Evolutionary conservation across 2,113 vertebrate genomes (phyloP).

Genomic region (Takifugu flavidus): DNA sequence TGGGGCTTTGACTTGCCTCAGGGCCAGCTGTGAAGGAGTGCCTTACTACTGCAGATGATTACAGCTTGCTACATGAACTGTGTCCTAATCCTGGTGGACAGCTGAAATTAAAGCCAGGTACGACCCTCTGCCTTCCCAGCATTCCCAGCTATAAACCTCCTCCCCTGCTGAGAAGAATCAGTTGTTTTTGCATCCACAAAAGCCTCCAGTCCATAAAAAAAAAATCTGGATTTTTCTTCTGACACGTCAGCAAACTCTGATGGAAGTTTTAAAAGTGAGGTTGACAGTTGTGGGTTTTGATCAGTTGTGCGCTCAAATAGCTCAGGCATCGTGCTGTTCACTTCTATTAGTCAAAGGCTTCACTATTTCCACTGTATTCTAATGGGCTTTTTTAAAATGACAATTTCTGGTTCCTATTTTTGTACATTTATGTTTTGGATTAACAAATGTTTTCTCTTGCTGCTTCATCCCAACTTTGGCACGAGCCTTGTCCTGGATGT

Average conservation of each 20-base stretch:
- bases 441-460: background rate
- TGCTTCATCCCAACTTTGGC: background rate
- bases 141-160: slow-evolving; percentile 50
- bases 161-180: slow-evolving; percentile 52
- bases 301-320: too few species aligned
- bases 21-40: slow-evolving; percentile 38
- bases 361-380: too few species aligned
- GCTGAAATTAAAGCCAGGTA: slow-evolving; percentile 73
- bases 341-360: too few species aligned
- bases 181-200: slow-evolving; percentile 31
- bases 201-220: slow-evolving; percentile 7
- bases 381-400: too few species aligned
- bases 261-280: slow-evolving; percentile 3
- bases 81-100: slow-evolving; percentile 65
- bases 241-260: background rate
- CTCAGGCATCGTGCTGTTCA: too few species aligned
- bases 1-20: slow-evolving; percentile 27
- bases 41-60: slow-evolving; percentile 62
- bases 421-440: too few species aligned
- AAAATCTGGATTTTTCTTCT: background rate
- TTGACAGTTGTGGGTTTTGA: too few species aligned
- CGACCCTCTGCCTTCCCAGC: slow-evolving; percentile 48
- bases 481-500: background rate
- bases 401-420: too few species aligned
- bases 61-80: slow-evolving; percentile 62